phyloP scores from a whole-genome alignment of 1,140 invertebrate species.

The Neodiprion fabricii region DNA sequence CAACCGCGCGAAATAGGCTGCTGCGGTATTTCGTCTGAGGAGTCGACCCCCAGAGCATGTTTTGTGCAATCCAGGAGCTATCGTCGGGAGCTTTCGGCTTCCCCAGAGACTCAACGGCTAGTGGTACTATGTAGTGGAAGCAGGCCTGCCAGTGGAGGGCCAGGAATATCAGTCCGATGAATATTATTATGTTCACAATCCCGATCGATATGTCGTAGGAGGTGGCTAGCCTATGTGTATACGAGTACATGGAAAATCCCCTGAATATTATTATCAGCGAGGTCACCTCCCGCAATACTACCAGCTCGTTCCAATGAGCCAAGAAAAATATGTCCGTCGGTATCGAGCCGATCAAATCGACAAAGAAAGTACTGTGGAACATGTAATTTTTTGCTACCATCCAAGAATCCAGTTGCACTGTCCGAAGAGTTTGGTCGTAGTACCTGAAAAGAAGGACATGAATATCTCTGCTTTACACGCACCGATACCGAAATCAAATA shows the following conservation, averaged over 20 bases:
- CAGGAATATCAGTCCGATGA: constrained; percentile 39
- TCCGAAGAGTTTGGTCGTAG: constrained; percentile 37
- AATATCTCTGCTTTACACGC: background rate
- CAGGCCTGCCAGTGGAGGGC: constrained; percentile 54
- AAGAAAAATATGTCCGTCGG: constrained; percentile 48
- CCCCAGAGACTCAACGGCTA: constrained; percentile 32
- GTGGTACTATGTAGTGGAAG: constrained; percentile 48
- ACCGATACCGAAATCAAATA: background rate
- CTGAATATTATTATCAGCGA: constrained; percentile 46
- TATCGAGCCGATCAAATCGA: constrained; percentile 47
- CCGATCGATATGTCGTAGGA: constrained; percentile 32
- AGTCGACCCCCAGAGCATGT: constrained; percentile 37
- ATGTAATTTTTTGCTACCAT: constrained; percentile 43
- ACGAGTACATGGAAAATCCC: constrained; percentile 39
- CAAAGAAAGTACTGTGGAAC: constrained; percentile 38
- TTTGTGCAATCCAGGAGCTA: constrained; percentile 44
- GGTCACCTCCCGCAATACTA: constrained; percentile 35
- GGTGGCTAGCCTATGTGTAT: constrained; percentile 34
- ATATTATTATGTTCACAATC: constrained; percentile 39
- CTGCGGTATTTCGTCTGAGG: constrained; percentile 31
- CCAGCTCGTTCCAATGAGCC: constrained; percentile 24
- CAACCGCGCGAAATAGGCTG: constrained; percentile 38
- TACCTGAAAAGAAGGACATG: constrained; percentile 35
- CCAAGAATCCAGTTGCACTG: constrained; percentile 38
- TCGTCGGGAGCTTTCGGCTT: constrained; percentile 25